These are phyloP conservation scores for Cryptocheilus praepositus DNA, from an alignment of 2,888 invertebrate species.

Conservation along the genomic window DNA sequence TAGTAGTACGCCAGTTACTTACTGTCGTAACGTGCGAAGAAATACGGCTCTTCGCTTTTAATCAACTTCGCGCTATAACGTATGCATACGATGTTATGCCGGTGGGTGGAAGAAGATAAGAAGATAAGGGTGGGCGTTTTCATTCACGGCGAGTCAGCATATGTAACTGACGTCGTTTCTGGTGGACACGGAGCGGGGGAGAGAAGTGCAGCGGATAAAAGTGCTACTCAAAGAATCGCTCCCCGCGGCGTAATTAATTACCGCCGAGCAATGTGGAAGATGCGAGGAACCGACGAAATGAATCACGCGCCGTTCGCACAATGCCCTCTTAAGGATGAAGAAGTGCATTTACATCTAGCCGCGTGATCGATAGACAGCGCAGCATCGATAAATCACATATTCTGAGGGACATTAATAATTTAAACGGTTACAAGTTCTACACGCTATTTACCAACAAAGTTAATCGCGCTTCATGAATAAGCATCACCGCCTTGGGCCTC, in stretches of 20 bases:
- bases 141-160: not conserved
- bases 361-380: not conserved
- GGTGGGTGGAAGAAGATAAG: not conserved
- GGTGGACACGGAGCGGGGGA: not conserved
- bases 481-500: too few species aligned
- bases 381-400: too few species aligned
- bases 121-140: not conserved
- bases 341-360: not conserved
- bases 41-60: too few species aligned
- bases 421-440: too few species aligned
- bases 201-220: not conserved
- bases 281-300: constrained; percentile 2
- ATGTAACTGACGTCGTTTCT: not conserved
- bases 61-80: too few species aligned
- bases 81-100: too few species aligned
- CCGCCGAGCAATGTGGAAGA: not conserved
- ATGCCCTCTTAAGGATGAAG: constrained; percentile 8
- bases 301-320: constrained; percentile 29
- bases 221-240: constrained; percentile 6
- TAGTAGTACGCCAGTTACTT: too few species aligned
- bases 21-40: too few species aligned
- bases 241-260: constrained; percentile 26
- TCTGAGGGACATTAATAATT: too few species aligned
- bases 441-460: too few species aligned
- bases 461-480: too few species aligned